Percentiles rank a stretch among this genome's conserved stretches.
These are phyloP conservation scores for Tenrec ecaudatus DNA, from an alignment of 2,113 vertebrate genomes.

Conservation along the genomic window DNA sequence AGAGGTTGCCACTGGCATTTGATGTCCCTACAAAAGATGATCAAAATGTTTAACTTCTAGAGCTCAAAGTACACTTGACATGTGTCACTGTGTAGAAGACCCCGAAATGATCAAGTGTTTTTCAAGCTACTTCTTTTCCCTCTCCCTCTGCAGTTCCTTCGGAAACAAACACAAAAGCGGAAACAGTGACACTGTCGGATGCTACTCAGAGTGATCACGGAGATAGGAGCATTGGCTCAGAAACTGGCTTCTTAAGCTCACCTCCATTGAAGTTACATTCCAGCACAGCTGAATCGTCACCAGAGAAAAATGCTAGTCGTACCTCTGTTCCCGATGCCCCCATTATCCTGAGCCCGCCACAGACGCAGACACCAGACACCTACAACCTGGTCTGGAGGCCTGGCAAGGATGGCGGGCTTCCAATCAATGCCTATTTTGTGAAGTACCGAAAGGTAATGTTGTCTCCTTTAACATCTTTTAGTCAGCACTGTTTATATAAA, in stretches of 20 bases:
- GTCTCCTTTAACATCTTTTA: not conserved
- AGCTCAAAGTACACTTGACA: not conserved
- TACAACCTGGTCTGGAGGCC: conserved; percentile 96
- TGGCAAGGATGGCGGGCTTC: conserved; percentile 91
- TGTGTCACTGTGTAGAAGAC: not conserved
- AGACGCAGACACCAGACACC: conserved; percentile 92
- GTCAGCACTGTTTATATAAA: not conserved
- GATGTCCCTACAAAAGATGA: not conserved
- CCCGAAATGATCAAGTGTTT: not conserved
- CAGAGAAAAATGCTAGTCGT: conserved; percentile 74
- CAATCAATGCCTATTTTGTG: conserved; percentile 96
- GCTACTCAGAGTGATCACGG: conserved; percentile 87
- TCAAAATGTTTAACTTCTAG: not conserved
- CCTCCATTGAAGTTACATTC: not conserved
- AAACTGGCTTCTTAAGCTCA: fast-evolving
- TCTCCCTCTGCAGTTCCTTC: conserved; percentile 83
- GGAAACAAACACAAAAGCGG: conserved; percentile 75
- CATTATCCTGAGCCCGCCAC: conserved; percentile 96
- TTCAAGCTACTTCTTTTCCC: not conserved
- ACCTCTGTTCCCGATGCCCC: conserved; percentile 92
- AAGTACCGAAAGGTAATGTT: conserved; percentile 95
- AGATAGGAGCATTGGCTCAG: conserved; percentile 11
- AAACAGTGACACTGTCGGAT: conserved; percentile 43
- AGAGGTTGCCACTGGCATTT: not conserved
- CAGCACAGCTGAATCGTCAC: not conserved